Base-by-base conservation (phyloP, 2,113 vertebrate species). In the Rhegmatorhina hoffmannsi region DNA sequence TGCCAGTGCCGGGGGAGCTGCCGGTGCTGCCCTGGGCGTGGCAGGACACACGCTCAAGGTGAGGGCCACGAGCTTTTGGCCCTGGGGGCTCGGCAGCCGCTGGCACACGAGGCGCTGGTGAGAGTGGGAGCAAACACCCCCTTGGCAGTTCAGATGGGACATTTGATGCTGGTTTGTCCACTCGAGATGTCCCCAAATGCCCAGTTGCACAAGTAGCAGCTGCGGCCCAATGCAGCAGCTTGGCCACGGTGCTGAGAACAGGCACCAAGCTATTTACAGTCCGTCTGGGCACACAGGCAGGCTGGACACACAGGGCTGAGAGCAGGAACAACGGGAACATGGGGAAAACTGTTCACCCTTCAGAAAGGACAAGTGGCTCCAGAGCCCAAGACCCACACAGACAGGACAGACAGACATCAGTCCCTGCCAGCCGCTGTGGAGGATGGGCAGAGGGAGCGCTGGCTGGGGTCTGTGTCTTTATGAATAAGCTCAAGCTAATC, bases 21-120 rank as follows among this genome's bases (percentile, higher is more conserved):
- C n/a, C 3, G 2, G 82, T 0, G 4, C 75, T 31, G 69, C 67
- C 36, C 5, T 34, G 2, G 2, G 83, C 62, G 76, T 8, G 55
- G 46, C 60, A 50, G 47, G 49, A 88, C 0, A 2, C 63, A 60
- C 79, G 10, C 33, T 13, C 33, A 4, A 63, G 33, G 17, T 6
- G 16, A 34, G 56, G 78, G 69, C 84, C 7, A 2, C 0, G 5
- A 92, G 59, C 53, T 69, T 40, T 12, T 7, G 7, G 76, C 72
- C 53, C 64, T 12, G 1, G 34, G 44, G 55, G 72, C 70, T 72
- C 1, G 1, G 72, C 68, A 53, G 81, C 50, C 2, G 10, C 85
- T 91, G 92, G 92, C 92, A 92, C 40, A 17, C 14, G 10, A 91
- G 88, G 92, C 7, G 95, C 94, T 96, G 96, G 93, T 94, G 93